Evolutionary conservation across 35 echinoderm and acorn worm species (phyloP).

Genomic region (Amphiura filiformis): DNA sequence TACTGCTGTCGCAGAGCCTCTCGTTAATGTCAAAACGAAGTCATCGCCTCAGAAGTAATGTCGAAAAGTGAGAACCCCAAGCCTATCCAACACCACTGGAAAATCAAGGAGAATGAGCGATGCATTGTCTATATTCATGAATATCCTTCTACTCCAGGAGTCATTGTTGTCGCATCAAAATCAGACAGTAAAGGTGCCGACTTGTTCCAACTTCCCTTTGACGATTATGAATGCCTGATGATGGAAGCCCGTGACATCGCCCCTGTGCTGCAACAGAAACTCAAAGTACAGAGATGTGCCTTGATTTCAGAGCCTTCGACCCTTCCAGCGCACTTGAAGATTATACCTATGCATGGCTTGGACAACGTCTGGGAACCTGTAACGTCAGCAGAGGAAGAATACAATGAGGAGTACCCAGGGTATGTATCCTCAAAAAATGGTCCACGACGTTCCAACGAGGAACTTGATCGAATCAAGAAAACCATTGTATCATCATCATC

Average conservation of each 20-base stretch:
- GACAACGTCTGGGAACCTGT: too few species aligned
- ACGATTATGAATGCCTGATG: background rate
- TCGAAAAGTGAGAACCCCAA: too few species aligned
- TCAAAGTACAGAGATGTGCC: too few species aligned
- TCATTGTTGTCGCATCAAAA: background rate
- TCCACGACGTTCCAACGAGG: background rate
- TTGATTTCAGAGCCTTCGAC: background rate
- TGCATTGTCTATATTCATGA: background rate
- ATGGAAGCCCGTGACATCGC: too few species aligned
- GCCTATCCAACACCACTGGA: too few species aligned
- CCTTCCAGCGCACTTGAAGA: background rate
- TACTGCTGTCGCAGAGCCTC: too few species aligned
- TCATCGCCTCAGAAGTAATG: background rate
- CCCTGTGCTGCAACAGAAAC: too few species aligned
- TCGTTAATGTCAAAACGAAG: too few species aligned
- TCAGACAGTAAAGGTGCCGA: background rate
- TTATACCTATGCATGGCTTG: background rate
- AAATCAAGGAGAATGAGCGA: background rate
- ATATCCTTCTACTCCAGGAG: background rate
- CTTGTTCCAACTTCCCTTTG: background rate
- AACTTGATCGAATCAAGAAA: too few species aligned
- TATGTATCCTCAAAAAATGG: background rate
- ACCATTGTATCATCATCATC: too few species aligned
- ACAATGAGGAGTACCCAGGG: too few species aligned
- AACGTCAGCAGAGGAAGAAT: too few species aligned